Conservation (phyloP, 2,888 invertebrate genomes). For the Ochropacha duplaris region DNA sequence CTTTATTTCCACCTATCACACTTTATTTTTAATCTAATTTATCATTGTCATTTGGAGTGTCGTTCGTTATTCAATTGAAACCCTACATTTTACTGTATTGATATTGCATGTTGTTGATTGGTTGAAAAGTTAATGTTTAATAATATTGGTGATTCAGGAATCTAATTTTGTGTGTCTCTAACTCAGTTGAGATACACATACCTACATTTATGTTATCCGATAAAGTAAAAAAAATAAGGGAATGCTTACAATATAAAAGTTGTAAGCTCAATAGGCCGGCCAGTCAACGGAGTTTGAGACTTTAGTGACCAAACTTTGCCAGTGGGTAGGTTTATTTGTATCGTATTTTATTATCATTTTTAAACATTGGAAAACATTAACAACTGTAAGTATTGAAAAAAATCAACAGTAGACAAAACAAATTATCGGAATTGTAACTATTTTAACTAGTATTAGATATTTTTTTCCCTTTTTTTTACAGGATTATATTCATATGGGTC, state of each 20-base stretch:
- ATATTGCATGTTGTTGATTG: too few relatives aligned
- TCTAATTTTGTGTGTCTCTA: too few relatives aligned
- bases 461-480: background rate
- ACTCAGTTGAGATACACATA: background rate
- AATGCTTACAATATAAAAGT: conserved; percentile 10
- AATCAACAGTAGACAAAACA: too few relatives aligned
- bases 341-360: background rate
- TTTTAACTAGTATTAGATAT: background rate
- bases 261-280: conserved; percentile 5
- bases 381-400: too few relatives aligned
- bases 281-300: conserved; percentile 3
- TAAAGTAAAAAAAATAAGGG: background rate
- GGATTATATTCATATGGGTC: background rate
- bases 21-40: background rate
- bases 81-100: background rate
- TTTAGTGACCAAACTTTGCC: conserved; percentile 5
- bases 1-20: background rate
- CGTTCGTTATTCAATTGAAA: background rate
- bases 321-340: background rate
- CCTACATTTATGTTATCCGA: background rate
- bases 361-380: too few relatives aligned
- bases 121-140: too few relatives aligned
- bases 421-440: background rate
- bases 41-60: background rate
- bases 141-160: too few relatives aligned